Base-by-base conservation (phyloP, 2,888 invertebrate species). In the Melanostoma mellinum region DNA sequence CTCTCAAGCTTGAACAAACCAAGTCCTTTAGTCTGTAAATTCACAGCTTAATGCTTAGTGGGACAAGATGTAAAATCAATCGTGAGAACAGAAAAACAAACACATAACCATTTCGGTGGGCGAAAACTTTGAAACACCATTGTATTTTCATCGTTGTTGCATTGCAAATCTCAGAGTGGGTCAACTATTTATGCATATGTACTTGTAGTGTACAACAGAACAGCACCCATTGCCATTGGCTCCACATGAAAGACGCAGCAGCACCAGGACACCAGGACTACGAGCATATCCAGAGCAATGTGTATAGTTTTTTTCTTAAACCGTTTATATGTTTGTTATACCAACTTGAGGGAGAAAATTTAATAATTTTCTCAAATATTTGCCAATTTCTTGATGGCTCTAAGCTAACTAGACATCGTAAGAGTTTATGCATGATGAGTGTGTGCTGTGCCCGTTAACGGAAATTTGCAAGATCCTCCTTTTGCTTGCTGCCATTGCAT, bases 341-440 rank as follows among this genome's bases (percentile, higher is more conserved):
- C 60, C 60, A 76, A 71, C 65, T 81, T 77, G 76, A 72, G 61
- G 65, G 56, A 74, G 78, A 79, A 84, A 75, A 84, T 79, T 84
- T 84, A 78, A 84, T 84, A 79, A 84, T 84, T 71, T 84, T 71
- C 74, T 79, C 79, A 84, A 84, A 84, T 84, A 79, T 84, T 84
- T 84, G 84, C 84, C 84, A 77, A 79, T 82, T 82, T 82, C 77
- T 77, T 82, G 81, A 82, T 82, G 68, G 72, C 81, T 73, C 72
- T 71, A 84, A 84, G 84, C 79, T 82, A 82, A 82, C 84, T 67
- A 74, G 78, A 79, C 74, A 79, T 56, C 60, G 32, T 53, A 48
- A 32, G 55, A 55, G 60, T 38, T 60, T 40, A 36, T 79, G 61
- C 40, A 68, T 63, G 42, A 50, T 61, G 44, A 30, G 3, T 38